Evolutionary conservation across 2,888 invertebrate species (phyloP).

Genomic region (Selenia dentaria): DNA sequence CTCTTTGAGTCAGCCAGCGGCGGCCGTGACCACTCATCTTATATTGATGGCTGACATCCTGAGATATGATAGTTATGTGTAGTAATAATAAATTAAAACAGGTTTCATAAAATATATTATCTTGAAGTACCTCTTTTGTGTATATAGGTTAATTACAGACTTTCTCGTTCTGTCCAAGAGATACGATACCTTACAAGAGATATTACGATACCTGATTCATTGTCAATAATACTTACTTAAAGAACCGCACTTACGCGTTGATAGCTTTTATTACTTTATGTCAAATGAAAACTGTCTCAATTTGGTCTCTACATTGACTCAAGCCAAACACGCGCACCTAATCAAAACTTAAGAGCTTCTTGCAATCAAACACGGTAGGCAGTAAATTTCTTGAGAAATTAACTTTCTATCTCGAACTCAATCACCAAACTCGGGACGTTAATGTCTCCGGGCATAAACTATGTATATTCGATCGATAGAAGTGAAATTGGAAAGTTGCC

Average conservation of each 20-base stretch:
- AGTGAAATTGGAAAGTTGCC: constrained; percentile 73
- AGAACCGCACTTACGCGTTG: too few species aligned
- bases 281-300: constrained; percentile 14
- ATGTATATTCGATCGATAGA: constrained; percentile 58
- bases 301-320: constrained; percentile 26
- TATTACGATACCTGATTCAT: too few species aligned
- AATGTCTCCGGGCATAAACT: constrained; percentile 40
- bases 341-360: constrained; percentile 39
- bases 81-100: too few species aligned
- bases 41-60: constrained; percentile 37
- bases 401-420: constrained; percentile 39
- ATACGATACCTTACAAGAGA: too few species aligned
- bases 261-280: too few species aligned
- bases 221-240: too few species aligned
- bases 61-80: constrained; percentile 26
- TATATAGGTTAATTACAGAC: too few species aligned
- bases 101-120: too few species aligned
- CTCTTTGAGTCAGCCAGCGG: constrained; percentile 52
- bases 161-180: too few species aligned
- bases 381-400: constrained; percentile 39
- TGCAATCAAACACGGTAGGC: constrained; percentile 37
- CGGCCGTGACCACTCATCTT: constrained; percentile 31
- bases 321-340: constrained; percentile 37
- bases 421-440: constrained; percentile 39
- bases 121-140: too few species aligned